Conservation (phyloP, 2,888 invertebrate species). For the Hydraecia micacea region DNA sequence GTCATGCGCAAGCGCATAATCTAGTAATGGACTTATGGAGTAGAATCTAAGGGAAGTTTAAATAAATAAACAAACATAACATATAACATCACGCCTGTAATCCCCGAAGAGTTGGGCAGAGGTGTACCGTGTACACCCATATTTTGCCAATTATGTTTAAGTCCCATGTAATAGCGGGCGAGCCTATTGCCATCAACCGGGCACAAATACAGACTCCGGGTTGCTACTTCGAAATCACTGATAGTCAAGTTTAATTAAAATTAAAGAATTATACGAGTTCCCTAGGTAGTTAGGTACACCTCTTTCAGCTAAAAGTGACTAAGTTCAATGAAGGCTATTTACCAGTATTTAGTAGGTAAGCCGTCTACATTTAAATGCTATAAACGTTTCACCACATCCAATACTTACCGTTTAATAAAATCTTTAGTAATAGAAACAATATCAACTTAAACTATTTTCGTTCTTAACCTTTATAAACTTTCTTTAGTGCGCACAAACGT, state of each 20-base stretch:
- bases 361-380: not conserved
- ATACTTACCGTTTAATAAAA: not conserved
- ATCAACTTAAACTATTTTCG: conserved; percentile 26
- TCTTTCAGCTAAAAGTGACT: not conserved
- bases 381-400: not conserved
- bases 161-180: not conserved
- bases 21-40: no score
- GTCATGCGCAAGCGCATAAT: conserved; percentile 75
- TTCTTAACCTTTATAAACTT: conserved; percentile 31
- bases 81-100: not conserved
- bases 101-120: not conserved
- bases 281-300: not conserved
- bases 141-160: not conserved
- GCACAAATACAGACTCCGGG: not conserved
- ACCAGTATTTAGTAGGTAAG: not conserved
- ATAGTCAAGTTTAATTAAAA: not conserved
- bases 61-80: not conserved
- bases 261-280: not conserved
- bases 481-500: conserved; percentile 7
- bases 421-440: conserved; percentile 13
- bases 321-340: not conserved
- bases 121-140: not conserved
- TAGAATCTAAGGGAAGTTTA: not conserved
- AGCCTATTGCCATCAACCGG: not conserved
- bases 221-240: not conserved